Evolutionary conservation across 35 echinoderm and acorn worm genomes (phyloP), one percentile per base, ranked within the genome.

Genomic region (Apostichopus californicus): DNA sequence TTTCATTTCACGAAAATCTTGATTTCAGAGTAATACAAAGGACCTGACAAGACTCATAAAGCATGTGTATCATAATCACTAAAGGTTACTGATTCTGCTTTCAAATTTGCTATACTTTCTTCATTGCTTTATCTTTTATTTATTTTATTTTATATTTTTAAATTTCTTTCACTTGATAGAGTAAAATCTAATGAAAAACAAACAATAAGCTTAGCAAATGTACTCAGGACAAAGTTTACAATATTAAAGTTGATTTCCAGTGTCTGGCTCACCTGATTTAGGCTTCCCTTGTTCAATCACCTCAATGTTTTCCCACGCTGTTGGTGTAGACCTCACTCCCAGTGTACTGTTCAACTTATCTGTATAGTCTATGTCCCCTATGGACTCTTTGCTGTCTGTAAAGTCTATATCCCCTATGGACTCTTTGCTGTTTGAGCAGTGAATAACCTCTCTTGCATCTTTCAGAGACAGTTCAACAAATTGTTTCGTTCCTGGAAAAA

Each of bases 281-380:
- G 23, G 17, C 2, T 87, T 87, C 54, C 58, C 64, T 83, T 11
- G 14, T 12, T 96, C 92, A 18, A 92, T 79, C 6, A 94, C 90
- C 26, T 96, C 81, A 34, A 96, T 94, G 8, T 70, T 77, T 54
- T 92, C 83, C 95, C 95, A 96, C 21, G 95, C 95, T 61, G 78
- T 91, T 28, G 95, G 92, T 21, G 90, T 57, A 6, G 15, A 80
- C n/a, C 77, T 72, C 61, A 78, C 68, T 8, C 55, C 12, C 46
- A 79, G 59, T 0, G 77, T 8, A 15, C 57, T 87, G 54, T 64
- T 64, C 8, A 63, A 63, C 2, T 87, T 22, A 8, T 24, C 20
- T 6, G 25, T 57, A 64, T 21, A 17, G 26, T 87, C 64, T 1
- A 68, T 22, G 0, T 87, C 86, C 28, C 59, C 25, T 6, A 87